Evolutionary conservation across 2,113 vertebrate species (phyloP), one percentile per base, ranked within the genome.

Genomic region (Trinectes maculatus): DNA sequence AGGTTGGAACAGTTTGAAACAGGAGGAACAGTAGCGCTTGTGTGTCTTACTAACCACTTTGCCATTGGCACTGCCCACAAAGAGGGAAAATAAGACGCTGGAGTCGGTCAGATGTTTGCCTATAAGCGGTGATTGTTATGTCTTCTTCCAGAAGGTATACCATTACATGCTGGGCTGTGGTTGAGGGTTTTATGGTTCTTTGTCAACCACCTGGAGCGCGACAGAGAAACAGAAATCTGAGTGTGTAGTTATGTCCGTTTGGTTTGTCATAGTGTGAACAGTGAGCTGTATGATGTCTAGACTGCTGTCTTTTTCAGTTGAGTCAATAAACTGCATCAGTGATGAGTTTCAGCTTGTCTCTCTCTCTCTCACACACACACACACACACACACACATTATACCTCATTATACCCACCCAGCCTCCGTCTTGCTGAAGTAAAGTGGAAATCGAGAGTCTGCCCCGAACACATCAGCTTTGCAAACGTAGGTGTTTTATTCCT

Each of bases 91-190:
- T 71, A 61, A 74, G 37, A 58, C 46, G 46, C 60, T 62, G 66
- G 39, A 71, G 60, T 60, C 51, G 5, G 73, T 74, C 59, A 71
- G 63, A 72, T 28, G 83, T 85, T 84, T 68, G 40, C 46, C 49
- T 77, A 29, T 58, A 87, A 87, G 76, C 85, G 71, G 79, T 90
- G 88, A 89, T 89, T 92, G 91, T 93, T 94, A 92, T 93, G 91
- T 91, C 91, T 94, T 65, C 80, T 82, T 83, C 76, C 52, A 74
- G 16, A 57, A 84, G 72, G 89, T 92, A 83, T 92, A 87, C 67
- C 43, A 63, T 92, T 92, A 85, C 89, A 88, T 80, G 77, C 61
- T 79, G 57, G 55, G 64, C 57, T 28, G 22, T 48, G 49, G 36
- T 57, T 79, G 63, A 47, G 31, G 40, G 19, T 13, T 60, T 52